Conservation (phyloP, 2,888 invertebrate genomes). For the Selenia dentaria region DNA sequence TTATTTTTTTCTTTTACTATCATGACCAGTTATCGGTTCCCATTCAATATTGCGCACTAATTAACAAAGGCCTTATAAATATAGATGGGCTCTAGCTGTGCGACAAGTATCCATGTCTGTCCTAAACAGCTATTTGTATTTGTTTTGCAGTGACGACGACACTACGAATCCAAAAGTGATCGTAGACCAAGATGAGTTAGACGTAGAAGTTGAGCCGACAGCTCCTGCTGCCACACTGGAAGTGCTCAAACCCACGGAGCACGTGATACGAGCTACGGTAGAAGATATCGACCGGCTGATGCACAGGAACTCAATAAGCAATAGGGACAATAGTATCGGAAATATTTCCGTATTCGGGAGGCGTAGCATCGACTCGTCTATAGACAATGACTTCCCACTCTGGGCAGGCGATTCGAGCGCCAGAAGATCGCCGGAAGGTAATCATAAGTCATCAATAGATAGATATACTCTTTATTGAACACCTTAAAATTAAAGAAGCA, state of each 20-base stretch:
- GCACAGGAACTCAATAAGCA: slow-evolving; percentile 41
- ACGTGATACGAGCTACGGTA: slow-evolving; percentile 12
- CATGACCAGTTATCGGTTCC: too few species aligned
- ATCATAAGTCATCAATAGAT: too few species aligned
- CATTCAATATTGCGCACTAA: too few species aligned
- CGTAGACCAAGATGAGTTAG: slow-evolving; percentile 92
- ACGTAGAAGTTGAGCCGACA: slow-evolving; percentile 56
- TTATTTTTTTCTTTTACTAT: too few species aligned
- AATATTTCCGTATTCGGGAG: slow-evolving; percentile 62
- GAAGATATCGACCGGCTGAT: slow-evolving; percentile 48
- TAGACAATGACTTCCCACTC: slow-evolving; percentile 62
- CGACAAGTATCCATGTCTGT: too few species aligned
- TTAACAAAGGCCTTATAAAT: too few species aligned
- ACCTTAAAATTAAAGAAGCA: too few species aligned
- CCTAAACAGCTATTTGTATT: too few species aligned
- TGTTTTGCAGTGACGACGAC: slow-evolving; percentile 86
- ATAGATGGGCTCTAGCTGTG: too few species aligned
- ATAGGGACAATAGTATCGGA: slow-evolving; percentile 46
- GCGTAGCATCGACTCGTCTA: slow-evolving; percentile 50
- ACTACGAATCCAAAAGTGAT: slow-evolving; percentile 92
- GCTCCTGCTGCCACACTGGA: slow-evolving; percentile 21
- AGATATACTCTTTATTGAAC: too few species aligned
- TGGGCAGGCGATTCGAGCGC: slow-evolving; percentile 89
- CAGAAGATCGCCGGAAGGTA: slow-evolving; percentile 91
- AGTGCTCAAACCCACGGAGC: slow-evolving; percentile 19